These are phyloP conservation scores for Eurytoma adleriae DNA, from an alignment of 2,888 invertebrate genomes.

Conservation along the genomic window DNA sequence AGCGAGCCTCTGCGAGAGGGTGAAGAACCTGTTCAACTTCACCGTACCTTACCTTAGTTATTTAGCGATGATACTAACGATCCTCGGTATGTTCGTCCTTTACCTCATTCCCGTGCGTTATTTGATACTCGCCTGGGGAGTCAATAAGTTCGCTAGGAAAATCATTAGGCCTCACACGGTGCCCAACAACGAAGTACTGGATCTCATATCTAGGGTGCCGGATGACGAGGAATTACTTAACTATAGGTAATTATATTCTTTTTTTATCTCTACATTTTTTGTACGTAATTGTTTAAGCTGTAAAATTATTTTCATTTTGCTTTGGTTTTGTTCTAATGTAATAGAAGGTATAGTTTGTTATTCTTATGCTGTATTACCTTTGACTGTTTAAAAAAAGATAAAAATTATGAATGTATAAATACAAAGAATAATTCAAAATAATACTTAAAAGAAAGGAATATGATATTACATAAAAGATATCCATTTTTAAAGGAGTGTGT, in stretches of 20 bases:
- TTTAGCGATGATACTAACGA: slow-evolving; percentile 89
- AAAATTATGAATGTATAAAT: too few species aligned
- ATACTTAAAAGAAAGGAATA: too few species aligned
- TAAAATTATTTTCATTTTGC: too few species aligned
- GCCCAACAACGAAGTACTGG: slow-evolving; percentile 97
- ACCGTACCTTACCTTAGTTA: slow-evolving; percentile 97
- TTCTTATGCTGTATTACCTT: too few species aligned
- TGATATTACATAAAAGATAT: too few species aligned
- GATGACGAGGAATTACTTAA: slow-evolving; percentile 94
- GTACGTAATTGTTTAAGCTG: too few species aligned
- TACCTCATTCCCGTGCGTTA: slow-evolving; percentile 93
- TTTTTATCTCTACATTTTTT: too few species aligned
- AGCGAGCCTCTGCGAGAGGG: slow-evolving; percentile 94
- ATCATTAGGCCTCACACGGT: slow-evolving; percentile 94
- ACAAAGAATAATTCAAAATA: too few species aligned
- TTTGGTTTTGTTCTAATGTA: too few species aligned
- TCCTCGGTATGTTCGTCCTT: slow-evolving; percentile 86
- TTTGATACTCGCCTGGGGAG: slow-evolving; percentile 94
- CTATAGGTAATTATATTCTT: slow-evolving; percentile 66
- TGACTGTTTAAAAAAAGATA: too few species aligned
- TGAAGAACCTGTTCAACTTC: slow-evolving; percentile 98
- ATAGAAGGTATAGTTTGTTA: too few species aligned
- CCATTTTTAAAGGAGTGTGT: too few species aligned
- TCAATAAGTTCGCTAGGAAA: slow-evolving; percentile 97
- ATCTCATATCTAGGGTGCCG: slow-evolving; percentile 95